phyloP scores from a whole-genome alignment of 2,113 vertebrate species.

The Laticauda colubrina region DNA sequence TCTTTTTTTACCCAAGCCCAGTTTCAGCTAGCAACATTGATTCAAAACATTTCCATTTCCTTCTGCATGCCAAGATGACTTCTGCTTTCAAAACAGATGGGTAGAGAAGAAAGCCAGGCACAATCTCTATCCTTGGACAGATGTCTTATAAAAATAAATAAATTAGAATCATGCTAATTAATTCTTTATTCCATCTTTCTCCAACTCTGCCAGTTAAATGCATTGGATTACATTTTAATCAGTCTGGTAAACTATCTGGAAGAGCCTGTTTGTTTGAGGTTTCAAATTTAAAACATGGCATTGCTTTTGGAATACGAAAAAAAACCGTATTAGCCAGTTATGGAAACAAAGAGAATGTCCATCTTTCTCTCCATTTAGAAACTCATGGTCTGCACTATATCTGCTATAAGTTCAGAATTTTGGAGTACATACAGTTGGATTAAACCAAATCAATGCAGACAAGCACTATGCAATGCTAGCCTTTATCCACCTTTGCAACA shows the following conservation, averaged over 20 bases:
- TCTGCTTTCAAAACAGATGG: slow-evolving; percentile 20
- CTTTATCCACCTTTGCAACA: background rate
- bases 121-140: slow-evolving; percentile 13
- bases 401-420: background rate
- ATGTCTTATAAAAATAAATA: slow-evolving; percentile 4
- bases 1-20: background rate
- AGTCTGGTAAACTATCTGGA: background rate
- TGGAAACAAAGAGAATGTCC: slow-evolving; percentile 14
- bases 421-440: slow-evolving; percentile 15
- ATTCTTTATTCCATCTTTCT: background rate
- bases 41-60: slow-evolving; percentile 22
- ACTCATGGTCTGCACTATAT: background rate
- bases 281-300: slow-evolving; percentile 7
- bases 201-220: background rate
- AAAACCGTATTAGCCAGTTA: slow-evolving; percentile 23
- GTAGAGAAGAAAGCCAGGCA: slow-evolving; percentile 21
- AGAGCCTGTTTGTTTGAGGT: background rate
- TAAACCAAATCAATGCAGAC: background rate
- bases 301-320: background rate
- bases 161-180: slow-evolving; percentile 9
- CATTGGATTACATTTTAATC: background rate
- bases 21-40: slow-evolving; percentile 10
- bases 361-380: background rate
- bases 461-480: background rate
- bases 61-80: background rate